Evolutionary conservation across 1,140 invertebrate species (phyloP).

Genomic region (Panagrolaimus sp.): DNA sequence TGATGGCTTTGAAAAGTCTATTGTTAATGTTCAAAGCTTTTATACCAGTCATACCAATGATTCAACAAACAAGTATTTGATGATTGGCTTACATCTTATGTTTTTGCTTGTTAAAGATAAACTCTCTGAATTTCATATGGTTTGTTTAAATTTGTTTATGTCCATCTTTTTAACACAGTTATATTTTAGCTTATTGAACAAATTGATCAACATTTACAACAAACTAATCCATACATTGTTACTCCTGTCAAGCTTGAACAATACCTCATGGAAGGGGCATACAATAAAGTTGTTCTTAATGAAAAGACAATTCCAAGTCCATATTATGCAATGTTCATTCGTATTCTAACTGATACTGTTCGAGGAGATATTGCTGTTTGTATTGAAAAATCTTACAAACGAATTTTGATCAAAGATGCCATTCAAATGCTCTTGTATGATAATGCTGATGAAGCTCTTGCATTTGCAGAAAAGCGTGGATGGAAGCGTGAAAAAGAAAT

Average conservation of each 20-base stretch:
- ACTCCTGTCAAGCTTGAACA: constrained; percentile 93
- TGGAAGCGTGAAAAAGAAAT: constrained; percentile 76
- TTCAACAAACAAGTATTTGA: constrained; percentile 87
- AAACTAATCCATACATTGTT: constrained; percentile 80
- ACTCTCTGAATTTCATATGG: constrained; percentile 94
- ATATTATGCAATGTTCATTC: constrained; percentile 93
- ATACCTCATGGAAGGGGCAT: constrained; percentile 97
- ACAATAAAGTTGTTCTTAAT: constrained; percentile 80
- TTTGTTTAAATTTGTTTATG: constrained; percentile 50
- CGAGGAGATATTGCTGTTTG: constrained; percentile 87
- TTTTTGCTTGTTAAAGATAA: constrained; percentile 91
- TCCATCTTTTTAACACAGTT: not conserved
- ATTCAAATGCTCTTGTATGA: constrained; percentile 80
- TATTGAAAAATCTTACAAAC: constrained; percentile 89
- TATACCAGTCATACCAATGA: constrained; percentile 33
- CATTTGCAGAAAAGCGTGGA: constrained; percentile 70
- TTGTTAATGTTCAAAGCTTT: constrained; percentile 45
- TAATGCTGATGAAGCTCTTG: constrained; percentile 69
- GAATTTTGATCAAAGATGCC: constrained; percentile 79
- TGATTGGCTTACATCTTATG: constrained; percentile 87
- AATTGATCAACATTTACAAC: constrained; percentile 81
- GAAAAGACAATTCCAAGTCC: constrained; percentile 91
- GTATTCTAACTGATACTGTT: constrained; percentile 88
- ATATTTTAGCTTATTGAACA: constrained; percentile 75
- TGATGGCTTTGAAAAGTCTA: constrained; percentile 43